These are phyloP conservation scores for Therioaphis trifolii DNA, from an alignment of 2,888 invertebrate genomes.

Conservation along the genomic window DNA sequence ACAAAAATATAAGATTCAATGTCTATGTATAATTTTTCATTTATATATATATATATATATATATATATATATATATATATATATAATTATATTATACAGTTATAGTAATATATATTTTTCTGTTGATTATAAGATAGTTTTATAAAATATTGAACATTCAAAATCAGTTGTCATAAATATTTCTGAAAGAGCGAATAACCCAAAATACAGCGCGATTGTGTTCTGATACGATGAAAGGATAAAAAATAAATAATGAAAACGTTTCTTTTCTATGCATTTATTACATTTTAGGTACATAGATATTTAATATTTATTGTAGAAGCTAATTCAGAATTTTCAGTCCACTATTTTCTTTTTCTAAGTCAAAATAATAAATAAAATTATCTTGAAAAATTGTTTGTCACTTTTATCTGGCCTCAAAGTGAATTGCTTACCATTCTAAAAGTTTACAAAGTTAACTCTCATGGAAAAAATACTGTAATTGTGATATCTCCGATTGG, in stretches of 20 bases:
- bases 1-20: background rate
- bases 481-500: too few relatives aligned
- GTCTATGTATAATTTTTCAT: too few relatives aligned
- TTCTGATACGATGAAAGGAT: background rate
- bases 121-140: background rate
- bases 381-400: background rate
- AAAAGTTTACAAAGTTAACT: too few relatives aligned
- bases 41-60: too few relatives aligned
- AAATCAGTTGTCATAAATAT: background rate
- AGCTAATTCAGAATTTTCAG: background rate
- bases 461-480: too few relatives aligned
- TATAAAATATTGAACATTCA: background rate
- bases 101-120: background rate
- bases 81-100: too few relatives aligned
- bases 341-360: background rate
- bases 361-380: background rate
- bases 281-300: too few relatives aligned
- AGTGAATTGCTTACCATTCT: too few relatives aligned
- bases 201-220: background rate
- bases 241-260: background rate
- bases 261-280: background rate
- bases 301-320: too few relatives aligned
- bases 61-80: too few relatives aligned
- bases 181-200: background rate
- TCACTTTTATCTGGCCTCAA: background rate